Evolutionary conservation across 2,113 vertebrate species (phyloP), one percentile per base, ranked within the genome.

Genomic region (Chelonoidis abingdonii): DNA sequence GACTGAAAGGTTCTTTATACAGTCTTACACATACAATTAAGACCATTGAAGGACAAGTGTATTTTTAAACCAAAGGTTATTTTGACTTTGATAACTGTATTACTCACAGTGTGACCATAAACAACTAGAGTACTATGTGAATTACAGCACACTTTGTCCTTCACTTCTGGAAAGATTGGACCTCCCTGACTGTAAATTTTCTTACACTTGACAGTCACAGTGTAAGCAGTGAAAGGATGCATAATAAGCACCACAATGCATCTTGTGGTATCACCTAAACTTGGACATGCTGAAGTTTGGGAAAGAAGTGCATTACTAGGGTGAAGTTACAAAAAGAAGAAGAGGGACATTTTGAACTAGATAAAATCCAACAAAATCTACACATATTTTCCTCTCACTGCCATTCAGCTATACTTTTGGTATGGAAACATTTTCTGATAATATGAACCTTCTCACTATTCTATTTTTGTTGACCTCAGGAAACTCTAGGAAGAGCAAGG

Each of bases 21-120:
- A 81, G 86, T 93, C 56, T 88, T 92, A 83, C 79, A 89, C 41
- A 21, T 38, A 85, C 11, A 96, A 91, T 90, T 97, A 93, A 95
- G 47, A 16, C 2, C 59, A 53, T 57, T 5, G 13, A 41, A 47
- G 91, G 35, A 90, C 85, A 84, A 54, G 50, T 17, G 2, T 80
- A 76, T 89, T 94, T 97, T 90, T 50, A 31, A 57, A n/a, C 16
- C 29, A 88, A 96, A 96, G 47, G n/a, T 87, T 97, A 95, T 83
- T 96, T 97, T 97, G 31, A 96, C 84, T 94, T 96, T 93, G 78
- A 49, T 91, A 82, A 94, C 86, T 89, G 13, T 86, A 83, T 84
- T 90, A 76, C 62, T 94, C 84, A 94, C 78, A 54, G 72, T 50
- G 19, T 87, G 80, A 65, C 56, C 83, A 88, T 85, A 96, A 97